phyloP scores from a whole-genome alignment of 2,113 vertebrate genomes.

The Gopherus flavomarginatus region DNA sequence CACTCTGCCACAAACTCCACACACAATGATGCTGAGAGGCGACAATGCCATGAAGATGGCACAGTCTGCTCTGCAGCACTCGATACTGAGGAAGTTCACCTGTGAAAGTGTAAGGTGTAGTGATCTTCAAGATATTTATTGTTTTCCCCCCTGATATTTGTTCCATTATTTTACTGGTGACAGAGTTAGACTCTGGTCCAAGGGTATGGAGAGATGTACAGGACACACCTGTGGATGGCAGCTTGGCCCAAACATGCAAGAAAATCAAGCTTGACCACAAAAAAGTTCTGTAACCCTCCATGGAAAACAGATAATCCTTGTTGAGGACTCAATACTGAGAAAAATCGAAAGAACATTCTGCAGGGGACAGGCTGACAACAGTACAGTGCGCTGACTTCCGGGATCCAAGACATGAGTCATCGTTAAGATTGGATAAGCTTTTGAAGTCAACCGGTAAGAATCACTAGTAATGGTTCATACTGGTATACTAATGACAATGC shows the following conservation, averaged over 20 bases:
- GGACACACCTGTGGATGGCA: background rate
- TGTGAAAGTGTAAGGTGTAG: background rate
- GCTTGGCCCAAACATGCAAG: background rate
- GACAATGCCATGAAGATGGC: background rate
- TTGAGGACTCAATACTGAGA: background rate
- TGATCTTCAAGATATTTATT: background rate
- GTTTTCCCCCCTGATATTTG: background rate
- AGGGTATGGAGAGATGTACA: background rate
- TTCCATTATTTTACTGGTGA: background rate
- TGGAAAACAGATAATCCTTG: background rate
- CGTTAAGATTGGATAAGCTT: too few relatives aligned
- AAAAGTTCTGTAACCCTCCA: background rate
- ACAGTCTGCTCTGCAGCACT: background rate
- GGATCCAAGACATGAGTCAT: background rate
- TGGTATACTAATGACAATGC: too few relatives aligned
- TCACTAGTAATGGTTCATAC: too few relatives aligned
- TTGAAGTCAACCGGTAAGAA: too few relatives aligned
- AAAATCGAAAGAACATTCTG: background rate
- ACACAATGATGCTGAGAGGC: background rate
- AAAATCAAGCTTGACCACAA: background rate
- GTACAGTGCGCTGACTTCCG: background rate
- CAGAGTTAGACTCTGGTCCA: background rate
- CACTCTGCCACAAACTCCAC: background rate
- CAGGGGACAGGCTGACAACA: background rate
- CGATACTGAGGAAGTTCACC: background rate